phyloP scores from a whole-genome alignment of 1,140 invertebrate species.

The Drosophila littoralis region DNA sequence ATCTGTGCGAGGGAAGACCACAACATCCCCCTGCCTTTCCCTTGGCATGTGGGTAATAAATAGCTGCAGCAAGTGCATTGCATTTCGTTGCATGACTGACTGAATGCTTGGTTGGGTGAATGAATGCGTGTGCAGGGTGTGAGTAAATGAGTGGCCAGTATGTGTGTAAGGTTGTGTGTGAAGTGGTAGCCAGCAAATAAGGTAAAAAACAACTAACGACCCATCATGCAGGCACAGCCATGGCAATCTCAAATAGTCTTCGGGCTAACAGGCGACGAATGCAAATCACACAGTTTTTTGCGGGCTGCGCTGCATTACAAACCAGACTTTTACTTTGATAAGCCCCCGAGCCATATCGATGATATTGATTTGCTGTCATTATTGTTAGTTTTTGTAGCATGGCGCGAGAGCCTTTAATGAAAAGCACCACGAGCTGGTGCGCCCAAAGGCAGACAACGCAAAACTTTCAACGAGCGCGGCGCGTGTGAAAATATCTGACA shows the following conservation, averaged over 20 bases:
- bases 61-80: slow-evolving; percentile 63
- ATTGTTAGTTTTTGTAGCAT: slow-evolving; percentile 67
- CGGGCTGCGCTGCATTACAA: slow-evolving; percentile 48
- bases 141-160: slow-evolving; percentile 12
- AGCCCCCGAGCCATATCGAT: slow-evolving; percentile 63
- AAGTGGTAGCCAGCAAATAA: slow-evolving; percentile 2
- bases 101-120: slow-evolving; percentile 32
- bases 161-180: slow-evolving; percentile 22
- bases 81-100: slow-evolving; percentile 58
- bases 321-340: slow-evolving; percentile 71
- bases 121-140: slow-evolving; percentile 14
- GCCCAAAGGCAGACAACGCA: slow-evolving; percentile 40
- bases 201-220: slow-evolving; percentile 18
- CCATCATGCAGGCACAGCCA: slow-evolving; percentile 3
- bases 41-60: slow-evolving; percentile 53
- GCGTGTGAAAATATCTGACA: slow-evolving; percentile 60
- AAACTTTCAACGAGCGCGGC: slow-evolving; percentile 30
- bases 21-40: background rate
- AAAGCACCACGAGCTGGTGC: slow-evolving; percentile 18
- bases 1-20: slow-evolving; percentile 14
- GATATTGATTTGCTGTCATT: slow-evolving; percentile 82
- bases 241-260: slow-evolving; percentile 22
- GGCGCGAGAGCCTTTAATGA: slow-evolving; percentile 29
- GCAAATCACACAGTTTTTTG: slow-evolving; percentile 50
- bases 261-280: slow-evolving; percentile 43